phyloP scores from a whole-genome alignment of 1,140 invertebrate species.

The Neodiprion lecontei region DNA sequence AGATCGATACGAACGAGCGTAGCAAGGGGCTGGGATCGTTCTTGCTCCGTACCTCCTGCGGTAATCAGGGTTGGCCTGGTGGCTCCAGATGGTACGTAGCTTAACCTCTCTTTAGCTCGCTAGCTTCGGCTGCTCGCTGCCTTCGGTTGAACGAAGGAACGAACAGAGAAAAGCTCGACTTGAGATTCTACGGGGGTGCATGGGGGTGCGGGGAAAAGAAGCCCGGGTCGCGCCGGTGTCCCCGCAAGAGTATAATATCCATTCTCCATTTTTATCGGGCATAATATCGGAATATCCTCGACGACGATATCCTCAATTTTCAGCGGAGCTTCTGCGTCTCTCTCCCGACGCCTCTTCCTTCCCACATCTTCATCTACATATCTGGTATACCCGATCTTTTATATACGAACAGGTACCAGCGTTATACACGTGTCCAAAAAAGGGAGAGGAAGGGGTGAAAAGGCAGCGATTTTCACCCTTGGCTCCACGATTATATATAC shows the following conservation, averaged over 20 bases:
- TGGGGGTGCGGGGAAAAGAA: background rate
- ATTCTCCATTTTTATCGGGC: slow-evolving; percentile 7
- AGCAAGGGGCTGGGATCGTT: background rate
- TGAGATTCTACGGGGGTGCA: background rate
- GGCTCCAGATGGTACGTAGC: slow-evolving; percentile 1
- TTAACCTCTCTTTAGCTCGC: background rate
- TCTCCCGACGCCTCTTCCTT: background rate
- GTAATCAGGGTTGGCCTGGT: background rate
- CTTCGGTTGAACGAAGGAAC: background rate
- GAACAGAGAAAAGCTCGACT: background rate
- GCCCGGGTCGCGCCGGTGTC: background rate
- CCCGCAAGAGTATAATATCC: slow-evolving; percentile 7
- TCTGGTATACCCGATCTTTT: background rate
- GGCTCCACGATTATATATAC: too few species aligned
- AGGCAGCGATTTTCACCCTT: too few species aligned
- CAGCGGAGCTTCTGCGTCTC: background rate
- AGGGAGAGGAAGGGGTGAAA: too few species aligned
- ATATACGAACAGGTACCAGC: too few species aligned
- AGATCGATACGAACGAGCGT: background rate
- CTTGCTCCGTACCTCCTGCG: background rate
- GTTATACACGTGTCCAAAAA: too few species aligned
- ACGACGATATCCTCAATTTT: background rate
- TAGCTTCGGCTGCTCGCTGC: background rate
- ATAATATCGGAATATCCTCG: slow-evolving; percentile 7
- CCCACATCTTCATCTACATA: slow-evolving; percentile 1